Conservation (phyloP, 2,113 vertebrate species). For the Apus apus region DNA sequence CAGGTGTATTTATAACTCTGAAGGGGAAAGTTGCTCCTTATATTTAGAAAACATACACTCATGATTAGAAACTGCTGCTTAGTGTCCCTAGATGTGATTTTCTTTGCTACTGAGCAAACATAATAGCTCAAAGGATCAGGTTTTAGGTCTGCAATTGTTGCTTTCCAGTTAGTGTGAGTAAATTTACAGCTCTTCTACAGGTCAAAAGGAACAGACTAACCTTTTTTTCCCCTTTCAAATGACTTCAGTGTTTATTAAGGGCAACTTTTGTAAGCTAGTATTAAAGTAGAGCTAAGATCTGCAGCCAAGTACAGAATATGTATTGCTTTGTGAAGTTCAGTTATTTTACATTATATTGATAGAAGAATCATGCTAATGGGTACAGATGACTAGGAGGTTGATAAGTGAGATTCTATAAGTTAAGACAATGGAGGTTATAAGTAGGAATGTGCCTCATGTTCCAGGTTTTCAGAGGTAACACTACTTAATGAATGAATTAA, state of each 20-base stretch:
- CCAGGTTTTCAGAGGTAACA: not conserved
- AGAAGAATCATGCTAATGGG: not conserved
- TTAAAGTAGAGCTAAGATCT: not conserved
- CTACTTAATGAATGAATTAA: not conserved
- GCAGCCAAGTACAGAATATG: not conserved
- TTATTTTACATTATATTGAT: not conserved
- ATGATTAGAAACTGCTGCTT: not conserved
- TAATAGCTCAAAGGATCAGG: not conserved
- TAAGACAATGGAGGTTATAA: not conserved
- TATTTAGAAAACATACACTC: not conserved
- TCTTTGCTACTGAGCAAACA: slow-evolving; percentile 7
- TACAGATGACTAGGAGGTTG: not conserved
- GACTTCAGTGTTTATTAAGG: not conserved
- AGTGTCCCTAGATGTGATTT: not conserved
- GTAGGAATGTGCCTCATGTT: not conserved
- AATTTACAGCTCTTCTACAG: not conserved
- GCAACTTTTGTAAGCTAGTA: not conserved
- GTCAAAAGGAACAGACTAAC: not conserved
- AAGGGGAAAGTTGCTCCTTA: not conserved
- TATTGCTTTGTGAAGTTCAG: not conserved
- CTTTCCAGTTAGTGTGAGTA: not conserved
- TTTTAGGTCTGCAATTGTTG: not conserved
- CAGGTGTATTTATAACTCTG: not conserved
- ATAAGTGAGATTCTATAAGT: not conserved
- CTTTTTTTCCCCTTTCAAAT: not conserved